These are phyloP conservation scores for Buathra laborator DNA, from an alignment of 2,888 invertebrate genomes.

Conservation along the genomic window DNA sequence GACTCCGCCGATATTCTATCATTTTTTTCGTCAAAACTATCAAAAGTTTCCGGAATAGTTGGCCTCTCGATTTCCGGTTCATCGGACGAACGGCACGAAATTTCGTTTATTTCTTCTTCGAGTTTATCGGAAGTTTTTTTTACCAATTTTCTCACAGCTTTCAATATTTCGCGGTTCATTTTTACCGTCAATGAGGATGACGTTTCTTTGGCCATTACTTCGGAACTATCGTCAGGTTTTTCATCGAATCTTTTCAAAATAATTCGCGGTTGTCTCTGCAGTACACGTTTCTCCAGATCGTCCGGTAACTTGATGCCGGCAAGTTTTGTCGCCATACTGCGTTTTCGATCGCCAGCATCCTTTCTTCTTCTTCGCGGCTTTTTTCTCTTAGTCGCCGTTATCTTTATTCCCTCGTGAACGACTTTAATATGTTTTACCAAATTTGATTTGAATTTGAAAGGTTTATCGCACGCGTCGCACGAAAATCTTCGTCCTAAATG, in stretches of 20 bases:
- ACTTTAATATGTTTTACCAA: slow-evolving; percentile 48
- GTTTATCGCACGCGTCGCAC: slow-evolving; percentile 49
- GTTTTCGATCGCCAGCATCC: slow-evolving; percentile 46
- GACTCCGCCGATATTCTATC: neutral
- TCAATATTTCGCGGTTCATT: neutral
- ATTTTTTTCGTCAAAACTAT: neutral
- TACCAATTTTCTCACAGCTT: neutral
- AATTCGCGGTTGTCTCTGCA: slow-evolving; percentile 42
- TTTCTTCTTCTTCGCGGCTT: slow-evolving; percentile 33
- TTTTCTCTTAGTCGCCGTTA: neutral
- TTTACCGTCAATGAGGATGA: neutral
- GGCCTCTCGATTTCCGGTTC: neutral
- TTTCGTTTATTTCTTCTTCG: neutral
- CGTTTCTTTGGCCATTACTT: neutral
- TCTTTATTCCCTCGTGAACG: slow-evolving; percentile 19
- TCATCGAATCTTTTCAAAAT: neutral
- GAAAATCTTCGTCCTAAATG: slow-evolving; percentile 49
- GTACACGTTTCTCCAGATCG: slow-evolving; percentile 37
- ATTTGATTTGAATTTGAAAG: slow-evolving; percentile 44
- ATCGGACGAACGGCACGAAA: neutral
- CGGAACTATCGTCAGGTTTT: too few relatives aligned
- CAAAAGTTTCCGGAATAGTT: neutral
- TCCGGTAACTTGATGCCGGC: slow-evolving; percentile 46
- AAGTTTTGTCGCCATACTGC: slow-evolving; percentile 54
- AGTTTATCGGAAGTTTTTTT: neutral